These are phyloP conservation scores for Myotis daubentonii DNA, from an alignment of 2,797 vertebrate genomes.

Conservation along the genomic window DNA sequence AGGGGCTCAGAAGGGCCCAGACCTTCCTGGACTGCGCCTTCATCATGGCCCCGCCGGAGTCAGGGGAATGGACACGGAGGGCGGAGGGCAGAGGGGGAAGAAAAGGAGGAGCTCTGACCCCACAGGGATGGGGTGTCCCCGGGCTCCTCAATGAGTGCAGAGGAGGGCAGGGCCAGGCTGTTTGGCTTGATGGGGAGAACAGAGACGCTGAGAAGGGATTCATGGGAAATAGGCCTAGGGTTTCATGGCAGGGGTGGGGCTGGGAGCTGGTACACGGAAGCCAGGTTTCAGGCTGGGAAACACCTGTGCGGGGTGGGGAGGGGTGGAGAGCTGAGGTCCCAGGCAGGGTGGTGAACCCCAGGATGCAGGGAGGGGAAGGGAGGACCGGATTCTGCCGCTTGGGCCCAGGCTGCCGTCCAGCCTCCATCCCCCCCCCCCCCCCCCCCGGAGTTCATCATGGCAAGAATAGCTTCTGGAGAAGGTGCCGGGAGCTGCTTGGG, in stretches of 20 bases:
- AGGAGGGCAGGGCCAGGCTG: background rate
- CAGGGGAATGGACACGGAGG: background rate
- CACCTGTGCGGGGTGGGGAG: background rate
- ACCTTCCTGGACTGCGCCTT: background rate
- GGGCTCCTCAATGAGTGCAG: background rate
- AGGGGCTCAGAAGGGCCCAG: slow-evolving; percentile 45
- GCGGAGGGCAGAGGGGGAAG: fast-evolving
- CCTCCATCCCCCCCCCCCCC: too few relatives aligned
- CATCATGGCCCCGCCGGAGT: background rate
- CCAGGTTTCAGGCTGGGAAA: background rate
- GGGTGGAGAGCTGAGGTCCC: background rate
- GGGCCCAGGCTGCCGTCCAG: background rate
- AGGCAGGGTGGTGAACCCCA: background rate
- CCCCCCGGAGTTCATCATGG: background rate
- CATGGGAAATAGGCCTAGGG: background rate
- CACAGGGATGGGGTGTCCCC: background rate
- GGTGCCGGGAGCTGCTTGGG: background rate
- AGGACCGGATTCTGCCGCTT: background rate
- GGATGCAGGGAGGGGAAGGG: background rate
- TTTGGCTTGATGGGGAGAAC: background rate
- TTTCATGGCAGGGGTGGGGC: background rate
- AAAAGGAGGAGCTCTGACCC: background rate
- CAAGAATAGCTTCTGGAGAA: slow-evolving; percentile 34
- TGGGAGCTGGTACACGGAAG: background rate
- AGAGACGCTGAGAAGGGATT: background rate